Conservation (phyloP, 2,888 invertebrate species). For the Prosopocoilus inquinatus region DNA sequence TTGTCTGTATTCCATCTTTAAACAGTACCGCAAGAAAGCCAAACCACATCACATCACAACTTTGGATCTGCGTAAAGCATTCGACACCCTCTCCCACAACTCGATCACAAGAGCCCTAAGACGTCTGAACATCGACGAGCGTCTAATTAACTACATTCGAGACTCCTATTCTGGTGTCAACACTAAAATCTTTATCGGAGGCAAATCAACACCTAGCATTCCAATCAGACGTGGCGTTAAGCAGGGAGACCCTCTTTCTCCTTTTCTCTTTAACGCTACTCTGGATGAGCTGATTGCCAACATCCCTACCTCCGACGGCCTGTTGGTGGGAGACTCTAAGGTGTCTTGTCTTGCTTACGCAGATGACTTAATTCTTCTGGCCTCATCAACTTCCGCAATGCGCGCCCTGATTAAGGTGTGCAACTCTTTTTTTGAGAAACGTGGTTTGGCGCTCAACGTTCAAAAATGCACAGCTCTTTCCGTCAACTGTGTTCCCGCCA, state of each 20-base stretch:
- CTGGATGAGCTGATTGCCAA: not conserved
- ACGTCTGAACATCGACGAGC: no score
- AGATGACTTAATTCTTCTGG: constrained; percentile 24
- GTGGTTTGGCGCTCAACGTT: no score
- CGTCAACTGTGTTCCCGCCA: no score
- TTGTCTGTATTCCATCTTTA: no score
- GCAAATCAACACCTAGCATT: not conserved
- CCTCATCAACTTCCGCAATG: constrained; percentile 6
- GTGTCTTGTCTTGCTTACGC: constrained; percentile 22
- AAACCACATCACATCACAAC: no score
- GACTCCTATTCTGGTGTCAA: not conserved
- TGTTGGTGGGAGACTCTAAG: not conserved
- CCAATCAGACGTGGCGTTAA: not conserved
- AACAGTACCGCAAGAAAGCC: no score
- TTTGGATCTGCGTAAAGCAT: no score
- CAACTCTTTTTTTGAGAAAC: no score
- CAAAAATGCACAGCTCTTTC: no score
- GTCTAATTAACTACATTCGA: no score
- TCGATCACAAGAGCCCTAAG: no score
- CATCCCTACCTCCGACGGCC: not conserved
- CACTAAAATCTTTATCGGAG: not conserved
- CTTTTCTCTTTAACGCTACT: constrained; percentile 26
- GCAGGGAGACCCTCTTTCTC: not conserved
- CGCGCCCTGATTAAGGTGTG: constrained; percentile 8
- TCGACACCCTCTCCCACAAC: no score